A percentile compares a stretch with the other conserved stretches of the same genome.
phyloP scores from a whole-genome alignment of 2,888 invertebrate genomes.

The Habroteleia sp. region DNA sequence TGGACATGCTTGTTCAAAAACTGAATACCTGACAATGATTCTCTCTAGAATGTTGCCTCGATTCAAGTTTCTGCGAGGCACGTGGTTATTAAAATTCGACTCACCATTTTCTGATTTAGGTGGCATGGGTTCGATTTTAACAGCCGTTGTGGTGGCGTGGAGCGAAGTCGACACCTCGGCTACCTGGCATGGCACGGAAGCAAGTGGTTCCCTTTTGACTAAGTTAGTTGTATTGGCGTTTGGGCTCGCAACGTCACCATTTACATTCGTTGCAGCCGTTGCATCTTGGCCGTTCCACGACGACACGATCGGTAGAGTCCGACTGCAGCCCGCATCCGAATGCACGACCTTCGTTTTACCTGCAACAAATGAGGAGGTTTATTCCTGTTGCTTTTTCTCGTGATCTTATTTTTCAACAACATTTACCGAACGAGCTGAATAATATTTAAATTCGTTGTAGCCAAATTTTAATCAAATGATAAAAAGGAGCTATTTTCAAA shows the following conservation, averaged over 20 bases:
- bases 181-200: slow-evolving; percentile 83
- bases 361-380: slow-evolving; percentile 63
- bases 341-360: slow-evolving; percentile 77
- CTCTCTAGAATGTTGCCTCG: too few species aligned
- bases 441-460: too few species aligned
- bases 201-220: slow-evolving; percentile 86
- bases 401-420: slow-evolving; percentile 3
- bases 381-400: too few species aligned
- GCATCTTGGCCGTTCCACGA: slow-evolving; percentile 83
- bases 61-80: too few species aligned
- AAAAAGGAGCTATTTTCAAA: too few species aligned
- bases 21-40: too few species aligned
- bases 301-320: slow-evolving; percentile 85
- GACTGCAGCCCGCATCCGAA: slow-evolving; percentile 85
- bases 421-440: too few species aligned
- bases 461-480: too few species aligned
- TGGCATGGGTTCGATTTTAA: slow-evolving; percentile 86
- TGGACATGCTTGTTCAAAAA: too few species aligned
- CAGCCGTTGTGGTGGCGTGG: slow-evolving; percentile 79
- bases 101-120: slow-evolving; percentile 84
- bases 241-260: slow-evolving; percentile 63
- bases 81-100: too few species aligned
- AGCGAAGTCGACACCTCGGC: slow-evolving; percentile 83
- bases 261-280: slow-evolving; percentile 65
- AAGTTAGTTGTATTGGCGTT: slow-evolving; percentile 81